phyloP scores from a whole-genome alignment of 2,113 vertebrate genomes.

The Alosa alosa region DNA sequence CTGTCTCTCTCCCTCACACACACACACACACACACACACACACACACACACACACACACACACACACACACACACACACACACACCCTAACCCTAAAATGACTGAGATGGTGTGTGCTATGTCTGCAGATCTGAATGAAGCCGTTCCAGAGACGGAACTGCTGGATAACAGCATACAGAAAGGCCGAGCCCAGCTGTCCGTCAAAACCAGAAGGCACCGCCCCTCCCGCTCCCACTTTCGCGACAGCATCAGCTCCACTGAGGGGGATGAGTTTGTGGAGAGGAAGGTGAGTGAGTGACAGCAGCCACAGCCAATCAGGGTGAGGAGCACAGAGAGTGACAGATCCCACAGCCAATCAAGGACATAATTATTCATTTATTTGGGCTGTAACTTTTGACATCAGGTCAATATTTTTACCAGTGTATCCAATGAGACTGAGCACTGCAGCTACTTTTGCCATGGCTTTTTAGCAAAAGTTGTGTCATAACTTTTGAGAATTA shows the following conservation, averaged over 20 bases:
- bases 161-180: slow-evolving; percentile 91
- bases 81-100: not conserved
- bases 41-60: too few relatives aligned
- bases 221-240: slow-evolving; percentile 82
- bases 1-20: too few relatives aligned
- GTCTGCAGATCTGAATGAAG: slow-evolving; percentile 80
- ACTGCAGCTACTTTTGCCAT: not conserved
- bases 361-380: not conserved
- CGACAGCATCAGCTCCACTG: slow-evolving; percentile 86
- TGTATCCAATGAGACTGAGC: not conserved
- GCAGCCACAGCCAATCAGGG: not conserved
- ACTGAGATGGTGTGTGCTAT: slow-evolving; percentile 31
- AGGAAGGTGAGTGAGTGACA: slow-evolving; percentile 57
- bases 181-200: slow-evolving; percentile 81
- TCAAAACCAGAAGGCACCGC: slow-evolving; percentile 78
- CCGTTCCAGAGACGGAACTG: slow-evolving; percentile 85
- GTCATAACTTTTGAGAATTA: not conserved
- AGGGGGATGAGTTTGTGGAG: slow-evolving; percentile 81
- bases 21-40: too few relatives aligned
- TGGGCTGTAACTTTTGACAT: not conserved
- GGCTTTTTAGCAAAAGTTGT: not conserved
- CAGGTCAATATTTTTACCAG: not conserved
- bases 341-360: not conserved
- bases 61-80: too few relatives aligned
- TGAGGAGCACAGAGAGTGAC: not conserved